These are phyloP conservation scores for Bombyx huttoni DNA, from an alignment of 2,888 invertebrate genomes.

Conservation along the genomic window DNA sequence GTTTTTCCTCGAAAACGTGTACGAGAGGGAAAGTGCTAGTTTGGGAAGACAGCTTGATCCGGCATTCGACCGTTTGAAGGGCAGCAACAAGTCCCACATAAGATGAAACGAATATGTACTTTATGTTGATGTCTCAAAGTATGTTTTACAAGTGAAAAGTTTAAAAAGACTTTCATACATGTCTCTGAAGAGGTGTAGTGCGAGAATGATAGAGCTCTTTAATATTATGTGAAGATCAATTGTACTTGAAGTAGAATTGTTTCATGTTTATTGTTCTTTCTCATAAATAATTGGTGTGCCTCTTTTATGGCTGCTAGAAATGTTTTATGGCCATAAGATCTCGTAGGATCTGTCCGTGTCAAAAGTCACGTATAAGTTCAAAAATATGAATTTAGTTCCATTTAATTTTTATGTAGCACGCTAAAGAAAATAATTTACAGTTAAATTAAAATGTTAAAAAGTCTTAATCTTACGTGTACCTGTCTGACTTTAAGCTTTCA, in stretches of 20 bases:
- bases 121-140: conserved; percentile 16
- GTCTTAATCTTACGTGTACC: background rate
- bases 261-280: conserved; percentile 1
- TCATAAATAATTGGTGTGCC: background rate
- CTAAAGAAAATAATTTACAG: no score
- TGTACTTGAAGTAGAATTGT: conserved; percentile 9
- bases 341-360: no score
- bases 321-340: background rate
- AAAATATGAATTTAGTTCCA: no score
- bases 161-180: conserved; percentile 39
- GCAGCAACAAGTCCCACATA: conserved; percentile 55
- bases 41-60: conserved; percentile 63
- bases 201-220: conserved; percentile 49
- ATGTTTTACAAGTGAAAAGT: conserved; percentile 4
- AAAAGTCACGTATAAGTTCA: no score
- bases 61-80: conserved; percentile 39
- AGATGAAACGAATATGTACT: conserved; percentile 34
- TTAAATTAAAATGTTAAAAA: background rate
- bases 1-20: conserved; percentile 40
- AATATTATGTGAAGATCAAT: conserved; percentile 15
- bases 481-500: background rate
- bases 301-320: background rate
- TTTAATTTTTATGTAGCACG: no score
- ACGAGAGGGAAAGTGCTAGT: conserved; percentile 47
- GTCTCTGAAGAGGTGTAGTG: conserved; percentile 42